These are phyloP conservation scores for Rhinophrynus dorsalis DNA, from an alignment of 2,797 vertebrate species.

Conservation along the genomic window DNA sequence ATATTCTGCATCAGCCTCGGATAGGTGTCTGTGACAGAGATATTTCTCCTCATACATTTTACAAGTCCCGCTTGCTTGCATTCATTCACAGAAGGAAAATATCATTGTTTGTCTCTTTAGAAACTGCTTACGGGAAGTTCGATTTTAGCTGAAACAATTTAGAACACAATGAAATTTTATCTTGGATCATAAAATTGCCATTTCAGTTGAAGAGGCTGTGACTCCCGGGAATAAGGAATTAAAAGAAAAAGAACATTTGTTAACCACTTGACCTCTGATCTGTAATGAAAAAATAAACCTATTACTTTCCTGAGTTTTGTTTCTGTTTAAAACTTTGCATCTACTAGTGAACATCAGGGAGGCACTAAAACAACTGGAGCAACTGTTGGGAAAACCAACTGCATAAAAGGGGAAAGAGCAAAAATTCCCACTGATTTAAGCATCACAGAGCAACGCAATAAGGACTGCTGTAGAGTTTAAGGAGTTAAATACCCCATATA, in stretches of 20 bases:
- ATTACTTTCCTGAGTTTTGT: too few relatives aligned
- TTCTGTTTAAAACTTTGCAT: too few relatives aligned
- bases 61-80: constrained; percentile 21
- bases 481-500: too few relatives aligned
- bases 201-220: constrained; percentile 47
- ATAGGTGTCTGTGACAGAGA: background rate
- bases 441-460: too few relatives aligned
- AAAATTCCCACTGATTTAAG: too few relatives aligned
- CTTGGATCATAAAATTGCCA: constrained; percentile 49
- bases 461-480: too few relatives aligned
- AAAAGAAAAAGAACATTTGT: constrained; percentile 44
- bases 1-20: background rate
- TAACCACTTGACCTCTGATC: constrained; percentile 45
- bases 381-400: too few relatives aligned
- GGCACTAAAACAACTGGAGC: too few relatives aligned
- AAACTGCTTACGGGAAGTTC: constrained; percentile 48
- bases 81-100: constrained; percentile 41
- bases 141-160: constrained; percentile 50
- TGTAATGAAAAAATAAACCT: constrained; percentile 30
- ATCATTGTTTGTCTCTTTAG: constrained; percentile 47
- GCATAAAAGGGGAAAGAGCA: too few relatives aligned
- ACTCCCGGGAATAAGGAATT: constrained; percentile 47
- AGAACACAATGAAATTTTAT: constrained; percentile 49
- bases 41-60: constrained; percentile 17
- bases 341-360: too few relatives aligned